Conservation (phyloP, 2,888 invertebrate species). For the Patella caerulea region DNA sequence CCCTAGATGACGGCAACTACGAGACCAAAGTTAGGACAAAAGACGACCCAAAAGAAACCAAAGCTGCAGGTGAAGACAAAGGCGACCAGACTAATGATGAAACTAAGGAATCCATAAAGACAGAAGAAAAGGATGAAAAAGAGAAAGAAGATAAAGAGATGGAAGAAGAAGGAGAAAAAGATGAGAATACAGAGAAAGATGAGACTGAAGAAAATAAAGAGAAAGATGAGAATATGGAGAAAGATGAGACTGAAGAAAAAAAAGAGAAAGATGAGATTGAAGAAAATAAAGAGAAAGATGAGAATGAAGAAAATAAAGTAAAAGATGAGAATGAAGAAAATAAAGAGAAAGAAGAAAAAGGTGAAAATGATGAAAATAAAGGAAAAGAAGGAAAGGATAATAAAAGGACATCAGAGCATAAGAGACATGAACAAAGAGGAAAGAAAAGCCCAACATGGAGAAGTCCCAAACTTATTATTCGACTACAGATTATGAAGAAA, state of each 20-base stretch:
- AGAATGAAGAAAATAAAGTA: background rate
- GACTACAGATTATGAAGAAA: background rate
- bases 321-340: background rate
- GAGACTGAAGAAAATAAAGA: background rate
- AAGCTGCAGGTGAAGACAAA: background rate
- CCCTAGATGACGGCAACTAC: background rate
- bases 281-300: background rate
- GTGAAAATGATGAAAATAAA: background rate
- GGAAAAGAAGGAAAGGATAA: background rate
- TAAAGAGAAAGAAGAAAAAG: background rate
- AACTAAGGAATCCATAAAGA: background rate
- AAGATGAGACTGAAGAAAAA: background rate
- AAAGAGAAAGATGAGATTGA: background rate
- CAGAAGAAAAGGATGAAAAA: background rate
- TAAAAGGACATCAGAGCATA: background rate
- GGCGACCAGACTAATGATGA: background rate
- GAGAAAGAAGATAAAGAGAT: background rate
- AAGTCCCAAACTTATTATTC: background rate
- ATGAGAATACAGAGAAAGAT: background rate
- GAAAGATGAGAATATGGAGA: background rate
- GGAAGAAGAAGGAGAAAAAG: background rate
- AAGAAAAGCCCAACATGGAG: slow-evolving; percentile 1
- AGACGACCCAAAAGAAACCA: background rate
- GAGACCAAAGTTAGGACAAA: background rate
- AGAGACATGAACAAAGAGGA: background rate